Conservation (phyloP, 2,888 invertebrate genomes). For the Chydorus sphaericus region DNA sequence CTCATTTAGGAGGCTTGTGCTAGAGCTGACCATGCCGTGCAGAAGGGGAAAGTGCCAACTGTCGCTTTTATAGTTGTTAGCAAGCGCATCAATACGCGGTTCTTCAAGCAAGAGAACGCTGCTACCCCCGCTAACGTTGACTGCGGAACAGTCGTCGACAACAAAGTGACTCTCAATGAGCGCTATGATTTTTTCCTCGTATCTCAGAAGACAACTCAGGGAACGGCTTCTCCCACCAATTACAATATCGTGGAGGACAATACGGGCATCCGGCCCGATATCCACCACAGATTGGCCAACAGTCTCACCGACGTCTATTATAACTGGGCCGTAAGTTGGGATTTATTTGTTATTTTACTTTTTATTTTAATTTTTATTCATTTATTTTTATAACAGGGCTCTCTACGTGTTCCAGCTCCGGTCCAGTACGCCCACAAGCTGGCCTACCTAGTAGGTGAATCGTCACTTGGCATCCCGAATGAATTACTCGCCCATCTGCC, state of each 20-base stretch:
- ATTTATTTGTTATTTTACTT: slow-evolving; percentile 21
- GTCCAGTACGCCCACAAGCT: slow-evolving; percentile 91
- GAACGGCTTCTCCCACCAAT: slow-evolving; percentile 78
- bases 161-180: slow-evolving; percentile 60
- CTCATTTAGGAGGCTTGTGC: neutral
- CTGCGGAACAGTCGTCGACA: slow-evolving; percentile 79
- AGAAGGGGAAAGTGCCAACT: slow-evolving; percentile 23
- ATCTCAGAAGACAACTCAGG: slow-evolving; percentile 70
- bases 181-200: slow-evolving; percentile 78
- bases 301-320: slow-evolving; percentile 79
- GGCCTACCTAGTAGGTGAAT: slow-evolving; percentile 72
- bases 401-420: slow-evolving; percentile 73
- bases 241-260: slow-evolving; percentile 73
- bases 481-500: neutral
- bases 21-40: neutral
- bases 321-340: slow-evolving; percentile 69
- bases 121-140: slow-evolving; percentile 40
- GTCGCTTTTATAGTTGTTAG: slow-evolving; percentile 72
- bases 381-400: slow-evolving; percentile 31
- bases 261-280: slow-evolving; percentile 50
- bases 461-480: neutral
- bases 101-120: slow-evolving; percentile 9
- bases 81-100: slow-evolving; percentile 56
- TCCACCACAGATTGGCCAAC: slow-evolving; percentile 66
- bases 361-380: neutral